Evolutionary conservation across 2,113 vertebrate species (phyloP), one percentile per base, ranked within the genome.

Genomic region (Anarrhichthys ocellatus): DNA sequence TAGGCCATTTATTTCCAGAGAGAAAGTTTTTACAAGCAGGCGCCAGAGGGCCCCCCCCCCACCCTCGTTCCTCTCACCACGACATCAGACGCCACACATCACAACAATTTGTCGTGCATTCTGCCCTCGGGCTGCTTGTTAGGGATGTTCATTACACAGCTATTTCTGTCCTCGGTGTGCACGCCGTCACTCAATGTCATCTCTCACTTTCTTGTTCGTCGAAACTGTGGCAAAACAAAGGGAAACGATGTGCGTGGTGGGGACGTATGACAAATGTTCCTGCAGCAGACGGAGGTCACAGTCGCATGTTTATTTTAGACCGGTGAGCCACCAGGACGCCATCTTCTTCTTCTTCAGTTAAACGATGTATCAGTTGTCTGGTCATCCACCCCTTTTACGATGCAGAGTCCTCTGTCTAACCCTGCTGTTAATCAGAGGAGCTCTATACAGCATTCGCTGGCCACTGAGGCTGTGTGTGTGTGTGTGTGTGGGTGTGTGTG

Each of bases 391-490:
- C 34, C 48, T 7, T 15, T 44, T 44, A n/a, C 1, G 6, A 78
- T 48, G 54, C 46, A 17, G 68, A 77, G 83, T 86, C 85, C 78
- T 89, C 48, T 80, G 50, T 77, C 72, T 59, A 52, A 80, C 75
- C 85, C 87, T 65, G 63, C 67, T 80, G 63, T 42, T 78, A 67
- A 88, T 86, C 90, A 88, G 81, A 91, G 86, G 71, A 86, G 75
- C 52, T 50, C 22, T 2, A 40, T 44, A 71, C 76, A 76, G 76
- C 46, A 69, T 65, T 74, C 59, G 52, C 64, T 68, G 63, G 74
- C 63, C 74, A 71, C 46, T 64, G 6, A 8, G 18, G 44, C 9
- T 58, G 14, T 27, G 27, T 42, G n/a, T 64, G 44, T 56, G 20
- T 58, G 52, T 67, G 38, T 59, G 48, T 42, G 36, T 34, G 46